Conservation (phyloP, 2,113 vertebrate genomes). For the Plecotus auritus region DNA sequence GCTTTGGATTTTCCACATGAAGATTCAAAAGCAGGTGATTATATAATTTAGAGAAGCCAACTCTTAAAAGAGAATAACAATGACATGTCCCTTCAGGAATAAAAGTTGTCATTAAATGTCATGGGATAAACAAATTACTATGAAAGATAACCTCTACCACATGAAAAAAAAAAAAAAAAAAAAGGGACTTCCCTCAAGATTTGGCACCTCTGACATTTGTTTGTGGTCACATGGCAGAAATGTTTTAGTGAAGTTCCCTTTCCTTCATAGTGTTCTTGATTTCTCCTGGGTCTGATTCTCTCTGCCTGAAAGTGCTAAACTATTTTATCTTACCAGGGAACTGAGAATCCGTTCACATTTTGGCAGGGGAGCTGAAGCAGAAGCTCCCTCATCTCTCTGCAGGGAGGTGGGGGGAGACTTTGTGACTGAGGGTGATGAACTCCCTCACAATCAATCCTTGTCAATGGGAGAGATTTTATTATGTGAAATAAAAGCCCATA, state of each 20-base stretch:
- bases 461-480: neutral
- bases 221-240: neutral
- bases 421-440: neutral
- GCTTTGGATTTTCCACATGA: slow-evolving; percentile 4
- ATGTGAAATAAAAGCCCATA: neutral
- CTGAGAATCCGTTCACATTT: neutral
- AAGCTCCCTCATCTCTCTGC: neutral
- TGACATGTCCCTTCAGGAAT: neutral
- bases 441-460: neutral
- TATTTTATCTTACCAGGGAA: neutral
- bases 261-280: neutral
- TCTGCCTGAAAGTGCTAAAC: neutral
- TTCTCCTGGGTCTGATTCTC: neutral
- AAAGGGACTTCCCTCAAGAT: neutral
- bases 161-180: too few relatives aligned
- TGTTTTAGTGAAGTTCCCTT: neutral
- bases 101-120: neutral
- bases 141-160: neutral
- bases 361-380: neutral
- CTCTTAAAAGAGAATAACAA: slow-evolving; percentile 29
- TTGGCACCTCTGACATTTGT: neutral
- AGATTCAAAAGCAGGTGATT: slow-evolving; percentile 26
- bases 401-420: neutral
- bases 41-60: neutral
- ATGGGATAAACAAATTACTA: neutral